Evolutionary conservation across 2,888 invertebrate genomes (phyloP).

Genomic region (Margaritifera margaritifera): DNA sequence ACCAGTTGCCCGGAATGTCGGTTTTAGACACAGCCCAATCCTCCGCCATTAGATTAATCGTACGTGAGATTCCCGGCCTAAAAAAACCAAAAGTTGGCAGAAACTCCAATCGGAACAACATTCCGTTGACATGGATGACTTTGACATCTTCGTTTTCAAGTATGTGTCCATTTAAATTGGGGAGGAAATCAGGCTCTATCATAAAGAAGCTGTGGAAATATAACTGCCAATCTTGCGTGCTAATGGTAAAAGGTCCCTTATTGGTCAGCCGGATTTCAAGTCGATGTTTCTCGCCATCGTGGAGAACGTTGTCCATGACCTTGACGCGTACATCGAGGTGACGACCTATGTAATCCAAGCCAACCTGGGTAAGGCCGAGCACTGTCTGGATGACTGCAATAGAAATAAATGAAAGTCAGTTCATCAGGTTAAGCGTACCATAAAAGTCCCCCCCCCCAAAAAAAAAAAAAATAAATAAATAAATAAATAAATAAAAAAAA

Average conservation of each 20-base stretch:
- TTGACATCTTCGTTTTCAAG: conserved; percentile 37
- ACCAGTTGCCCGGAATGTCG: conserved; percentile 59
- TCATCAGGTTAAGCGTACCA: no score
- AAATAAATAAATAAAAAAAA: no score
- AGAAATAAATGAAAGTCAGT: neutral
- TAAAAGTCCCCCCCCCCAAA: no score
- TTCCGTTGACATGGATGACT: conserved; percentile 53
- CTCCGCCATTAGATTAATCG: conserved; percentile 45
- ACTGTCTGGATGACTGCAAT: conserved; percentile 9
- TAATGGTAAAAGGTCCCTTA: conserved; percentile 26
- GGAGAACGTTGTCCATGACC: conserved; percentile 35
- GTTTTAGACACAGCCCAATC: conserved; percentile 57
- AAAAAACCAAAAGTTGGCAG: conserved; percentile 41
- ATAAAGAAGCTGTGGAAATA: conserved; percentile 60
- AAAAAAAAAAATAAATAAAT: no score
- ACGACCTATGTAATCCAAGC: conserved; percentile 30
- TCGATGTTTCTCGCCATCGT: conserved; percentile 37
- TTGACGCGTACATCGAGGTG: conserved; percentile 32
- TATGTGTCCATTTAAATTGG: conserved; percentile 35
- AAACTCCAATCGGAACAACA: conserved; percentile 53
- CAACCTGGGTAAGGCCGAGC: conserved; percentile 21
- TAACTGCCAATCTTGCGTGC: conserved; percentile 36
- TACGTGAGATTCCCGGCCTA: conserved; percentile 32
- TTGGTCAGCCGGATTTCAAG: conserved; percentile 37
- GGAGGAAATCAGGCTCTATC: conserved; percentile 54